phyloP scores from a whole-genome alignment of 2,113 vertebrate species.

The Ariopsis seemanni region DNA sequence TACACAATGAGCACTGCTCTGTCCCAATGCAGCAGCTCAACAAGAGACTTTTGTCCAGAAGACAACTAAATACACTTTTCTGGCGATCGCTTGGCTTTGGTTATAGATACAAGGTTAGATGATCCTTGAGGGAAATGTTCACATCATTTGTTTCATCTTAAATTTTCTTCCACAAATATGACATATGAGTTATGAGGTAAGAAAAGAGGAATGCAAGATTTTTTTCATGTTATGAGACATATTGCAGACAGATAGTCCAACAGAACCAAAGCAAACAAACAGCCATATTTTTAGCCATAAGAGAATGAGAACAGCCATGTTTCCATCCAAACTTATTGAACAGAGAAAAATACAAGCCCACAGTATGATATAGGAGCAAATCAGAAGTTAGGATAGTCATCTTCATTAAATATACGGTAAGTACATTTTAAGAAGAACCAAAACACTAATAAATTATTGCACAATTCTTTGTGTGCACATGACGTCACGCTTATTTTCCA shows the following conservation, averaged over 20 bases:
- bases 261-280: constrained; percentile 22
- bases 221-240: constrained; percentile 33
- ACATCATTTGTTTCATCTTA: constrained; percentile 14
- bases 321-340: background rate
- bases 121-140: constrained; percentile 27
- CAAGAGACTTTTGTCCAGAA: constrained; percentile 32
- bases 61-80: constrained; percentile 20
- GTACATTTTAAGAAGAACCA: background rate
- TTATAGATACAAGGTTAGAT: constrained; percentile 9
- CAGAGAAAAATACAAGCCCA: background rate
- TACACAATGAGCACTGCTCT: constrained; percentile 34
- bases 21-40: constrained; percentile 15
- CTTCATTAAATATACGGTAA: constrained; percentile 12
- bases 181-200: background rate
- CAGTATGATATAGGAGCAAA: background rate
- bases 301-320: constrained; percentile 16
- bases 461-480: too few relatives aligned
- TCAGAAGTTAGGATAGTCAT: background rate
- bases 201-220: constrained; percentile 18
- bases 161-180: background rate
- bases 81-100: constrained; percentile 29
- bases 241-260: constrained; percentile 39
- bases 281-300: background rate
- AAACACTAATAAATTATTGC: background rate
- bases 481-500: too few relatives aligned